These are phyloP conservation scores for Reticulitermes speratus DNA, from an alignment of 1,140 invertebrate species.

Conservation along the genomic window DNA sequence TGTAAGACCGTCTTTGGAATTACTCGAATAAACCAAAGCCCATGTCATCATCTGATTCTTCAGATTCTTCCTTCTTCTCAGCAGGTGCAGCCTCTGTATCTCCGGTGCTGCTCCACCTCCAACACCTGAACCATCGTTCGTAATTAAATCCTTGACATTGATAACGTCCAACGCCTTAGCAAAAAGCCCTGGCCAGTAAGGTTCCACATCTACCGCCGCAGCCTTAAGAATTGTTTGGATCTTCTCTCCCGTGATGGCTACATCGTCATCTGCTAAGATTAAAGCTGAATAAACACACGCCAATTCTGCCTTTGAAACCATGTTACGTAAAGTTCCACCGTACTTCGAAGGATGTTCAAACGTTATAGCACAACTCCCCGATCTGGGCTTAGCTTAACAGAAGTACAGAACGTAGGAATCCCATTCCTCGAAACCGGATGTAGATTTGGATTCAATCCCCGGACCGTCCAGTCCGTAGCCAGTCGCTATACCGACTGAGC, in stretches of 20 bases:
- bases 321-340: constrained; percentile 57
- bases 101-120: constrained; percentile 76
- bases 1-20: background rate
- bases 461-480: too few relatives aligned
- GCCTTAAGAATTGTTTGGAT: constrained; percentile 96
- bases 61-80: constrained; percentile 74
- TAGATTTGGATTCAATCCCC: too few relatives aligned
- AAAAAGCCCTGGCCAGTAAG: constrained; percentile 98
- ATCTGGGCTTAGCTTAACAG: constrained; percentile 82
- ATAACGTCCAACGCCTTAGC: constrained; percentile 95
- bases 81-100: constrained; percentile 64
- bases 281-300: constrained; percentile 97
- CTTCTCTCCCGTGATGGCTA: constrained; percentile 96
- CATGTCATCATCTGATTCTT: constrained; percentile 93
- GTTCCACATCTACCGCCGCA: constrained; percentile 93
- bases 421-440: constrained; percentile 25
- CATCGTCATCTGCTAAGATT: constrained; percentile 95
- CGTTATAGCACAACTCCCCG: constrained; percentile 75
- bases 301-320: constrained; percentile 89
- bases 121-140: constrained; percentile 91
- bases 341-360: constrained; percentile 44
- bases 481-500: too few relatives aligned
- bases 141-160: constrained; percentile 92
- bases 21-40: constrained; percentile 70
- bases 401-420: constrained; percentile 58